Percentiles rank a stretch among this genome's conserved stretches.
Evolutionary conservation across 2,113 vertebrate genomes (phyloP).

Genomic region (Athene cunicularia): DNA sequence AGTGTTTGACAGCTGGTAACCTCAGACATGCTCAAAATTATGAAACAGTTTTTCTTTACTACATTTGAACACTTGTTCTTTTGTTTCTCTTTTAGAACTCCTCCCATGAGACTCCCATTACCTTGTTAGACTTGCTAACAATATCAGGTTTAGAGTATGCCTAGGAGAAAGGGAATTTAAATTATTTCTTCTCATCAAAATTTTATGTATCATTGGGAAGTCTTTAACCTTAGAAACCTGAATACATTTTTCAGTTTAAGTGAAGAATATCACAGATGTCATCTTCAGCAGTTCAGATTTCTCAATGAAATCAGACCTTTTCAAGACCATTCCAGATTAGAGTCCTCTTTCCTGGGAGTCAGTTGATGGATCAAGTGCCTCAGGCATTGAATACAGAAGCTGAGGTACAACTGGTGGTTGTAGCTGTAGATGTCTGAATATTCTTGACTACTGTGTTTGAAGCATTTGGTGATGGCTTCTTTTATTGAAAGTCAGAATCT

Average conservation of each 20-base stretch:
- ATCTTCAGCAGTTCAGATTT: background rate
- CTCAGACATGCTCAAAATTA: background rate
- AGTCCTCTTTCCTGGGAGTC: background rate
- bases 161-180: background rate
- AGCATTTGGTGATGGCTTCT: background rate
- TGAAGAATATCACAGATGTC: background rate
- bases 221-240: background rate
- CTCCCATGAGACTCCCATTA: background rate
- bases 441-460: background rate
- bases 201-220: background rate
- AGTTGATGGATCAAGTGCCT: background rate
- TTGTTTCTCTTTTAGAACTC: background rate
- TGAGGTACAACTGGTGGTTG: background rate
- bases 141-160: background rate
- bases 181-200: background rate
- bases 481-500: background rate
- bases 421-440: background rate
- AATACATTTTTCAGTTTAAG: background rate
- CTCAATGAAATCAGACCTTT: background rate
- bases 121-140: background rate
- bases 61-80: background rate
- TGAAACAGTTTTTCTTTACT: background rate
- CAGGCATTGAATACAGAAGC: background rate
- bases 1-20: background rate
- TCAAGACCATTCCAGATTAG: background rate